Evolutionary conservation across 2,888 invertebrate species (phyloP).

Genomic region (Euplagia quadripunctaria): DNA sequence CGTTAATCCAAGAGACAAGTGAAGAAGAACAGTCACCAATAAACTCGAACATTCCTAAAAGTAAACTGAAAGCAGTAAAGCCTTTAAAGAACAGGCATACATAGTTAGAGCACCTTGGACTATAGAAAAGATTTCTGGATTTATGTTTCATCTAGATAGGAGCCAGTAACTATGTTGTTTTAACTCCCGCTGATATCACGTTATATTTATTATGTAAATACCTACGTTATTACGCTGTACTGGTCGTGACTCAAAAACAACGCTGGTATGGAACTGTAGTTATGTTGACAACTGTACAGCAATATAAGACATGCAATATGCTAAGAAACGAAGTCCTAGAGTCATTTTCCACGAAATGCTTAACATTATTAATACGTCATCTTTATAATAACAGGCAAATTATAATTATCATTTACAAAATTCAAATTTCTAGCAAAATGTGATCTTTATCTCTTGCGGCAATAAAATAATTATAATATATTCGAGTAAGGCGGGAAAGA

Average conservation of each 20-base stretch:
- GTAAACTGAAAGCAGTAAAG: no score
- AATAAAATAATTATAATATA: slow-evolving; percentile 18
- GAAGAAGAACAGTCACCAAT: no score
- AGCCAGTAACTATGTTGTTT: no score
- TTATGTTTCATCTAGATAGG: no score
- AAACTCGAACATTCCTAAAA: no score
- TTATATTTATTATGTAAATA: no score
- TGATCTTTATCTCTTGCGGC: slow-evolving; percentile 9
- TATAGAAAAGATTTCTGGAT: no score
- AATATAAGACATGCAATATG: not conserved
- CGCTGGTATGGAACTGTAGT: no score
- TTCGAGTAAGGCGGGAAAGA: slow-evolving; percentile 9
- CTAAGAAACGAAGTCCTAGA: not conserved
- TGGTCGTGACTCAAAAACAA: not conserved
- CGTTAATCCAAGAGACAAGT: no score
- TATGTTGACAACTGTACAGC: not conserved
- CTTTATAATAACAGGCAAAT: not conserved
- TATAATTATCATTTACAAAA: slow-evolving; percentile 4
- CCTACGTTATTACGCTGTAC: not conserved
- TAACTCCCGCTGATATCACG: no score
- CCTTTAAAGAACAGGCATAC: no score
- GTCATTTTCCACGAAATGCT: not conserved
- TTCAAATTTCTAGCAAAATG: slow-evolving; percentile 1
- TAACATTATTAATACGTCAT: not conserved
- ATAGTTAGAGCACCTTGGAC: no score